Conservation (phyloP, 35 echinoderm and acorn worm genomes). For the Lytechinus pictus region DNA sequence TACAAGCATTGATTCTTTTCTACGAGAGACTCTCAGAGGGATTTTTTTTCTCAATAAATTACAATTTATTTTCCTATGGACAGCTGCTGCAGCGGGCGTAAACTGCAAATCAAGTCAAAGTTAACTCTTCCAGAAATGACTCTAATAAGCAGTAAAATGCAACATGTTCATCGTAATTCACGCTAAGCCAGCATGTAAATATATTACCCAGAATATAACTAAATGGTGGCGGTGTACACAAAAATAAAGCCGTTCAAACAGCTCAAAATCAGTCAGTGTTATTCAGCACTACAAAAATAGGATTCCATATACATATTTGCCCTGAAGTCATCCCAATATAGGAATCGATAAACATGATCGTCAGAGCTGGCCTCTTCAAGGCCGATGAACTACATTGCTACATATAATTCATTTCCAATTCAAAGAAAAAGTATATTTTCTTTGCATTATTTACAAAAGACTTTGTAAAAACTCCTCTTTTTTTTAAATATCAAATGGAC, state of each 20-base stretch:
- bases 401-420: background rate
- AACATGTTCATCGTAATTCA: background rate
- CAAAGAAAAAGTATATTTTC: background rate
- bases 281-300: conserved; percentile 19
- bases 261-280: background rate
- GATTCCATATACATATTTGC: conserved; percentile 3
- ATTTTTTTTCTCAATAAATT: background rate
- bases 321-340: background rate
- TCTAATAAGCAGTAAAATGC: background rate
- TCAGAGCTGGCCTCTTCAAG: background rate
- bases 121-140: background rate
- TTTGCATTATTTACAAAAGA: background rate
- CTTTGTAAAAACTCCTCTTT: background rate
- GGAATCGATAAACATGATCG: conserved; percentile 12
- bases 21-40: background rate
- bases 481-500: background rate
- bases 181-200: background rate
- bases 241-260: background rate
- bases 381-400: background rate
- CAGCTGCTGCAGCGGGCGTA: background rate
- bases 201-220: background rate
- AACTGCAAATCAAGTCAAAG: background rate
- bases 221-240: background rate
- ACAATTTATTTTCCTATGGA: background rate
- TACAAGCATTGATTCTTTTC: background rate